These are phyloP conservation scores for Halocaridina rubra DNA, from an alignment of 2,888 invertebrate genomes.

Conservation along the genomic window DNA sequence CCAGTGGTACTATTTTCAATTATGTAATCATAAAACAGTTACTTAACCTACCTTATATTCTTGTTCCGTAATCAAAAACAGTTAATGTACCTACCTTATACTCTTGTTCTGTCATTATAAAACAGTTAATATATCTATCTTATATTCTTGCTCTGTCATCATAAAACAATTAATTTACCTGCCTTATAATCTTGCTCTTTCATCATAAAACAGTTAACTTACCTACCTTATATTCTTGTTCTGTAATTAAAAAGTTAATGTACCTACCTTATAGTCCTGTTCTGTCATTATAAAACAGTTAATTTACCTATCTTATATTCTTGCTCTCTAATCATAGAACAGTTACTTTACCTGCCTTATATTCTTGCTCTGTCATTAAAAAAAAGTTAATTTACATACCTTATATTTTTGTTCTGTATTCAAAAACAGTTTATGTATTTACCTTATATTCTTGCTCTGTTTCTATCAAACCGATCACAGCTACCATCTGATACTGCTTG, in stretches of 20 bases:
- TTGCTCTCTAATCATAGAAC: slow-evolving; percentile 71
- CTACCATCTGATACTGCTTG: slow-evolving; percentile 87
- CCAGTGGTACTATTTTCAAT: too few species aligned
- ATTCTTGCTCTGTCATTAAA: neutral
- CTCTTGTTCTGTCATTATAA: too few species aligned
- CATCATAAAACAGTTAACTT: neutral
- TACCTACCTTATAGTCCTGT: neutral
- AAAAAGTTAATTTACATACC: neutral
- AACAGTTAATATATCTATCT: slow-evolving; percentile 26
- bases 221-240: neutral
- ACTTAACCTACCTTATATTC: neutral
- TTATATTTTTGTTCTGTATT: too few species aligned
- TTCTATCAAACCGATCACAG: slow-evolving; percentile 80
- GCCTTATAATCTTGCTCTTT: neutral
- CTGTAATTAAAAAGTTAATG: neutral
- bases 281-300: too few species aligned
- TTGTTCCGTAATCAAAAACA: neutral
- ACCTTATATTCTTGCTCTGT: slow-evolving; percentile 74
- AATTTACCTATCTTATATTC: slow-evolving; percentile 69
- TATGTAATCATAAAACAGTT: neutral
- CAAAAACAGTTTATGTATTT: neutral
- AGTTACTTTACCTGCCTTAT: neutral
- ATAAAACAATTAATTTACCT: slow-evolving; percentile 75
- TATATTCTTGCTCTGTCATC: slow-evolving; percentile 75
- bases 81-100: neutral